Base-by-base conservation (phyloP, 1,140 invertebrate species). In the Oncopodura yosiiana region DNA sequence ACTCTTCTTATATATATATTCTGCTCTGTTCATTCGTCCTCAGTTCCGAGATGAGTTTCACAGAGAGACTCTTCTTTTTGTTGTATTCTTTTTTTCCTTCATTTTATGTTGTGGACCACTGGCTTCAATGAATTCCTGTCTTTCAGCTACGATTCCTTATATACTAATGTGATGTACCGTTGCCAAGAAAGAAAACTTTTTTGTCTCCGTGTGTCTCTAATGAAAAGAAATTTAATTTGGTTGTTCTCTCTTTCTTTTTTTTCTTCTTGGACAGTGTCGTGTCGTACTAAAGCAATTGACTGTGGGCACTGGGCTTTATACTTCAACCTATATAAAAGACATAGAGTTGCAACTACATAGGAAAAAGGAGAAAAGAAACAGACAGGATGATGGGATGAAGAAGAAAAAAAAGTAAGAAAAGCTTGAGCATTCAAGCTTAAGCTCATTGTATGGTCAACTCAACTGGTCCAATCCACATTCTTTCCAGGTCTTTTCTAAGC, bases 221-320 rank as follows among this genome's bases (percentile, higher is more conserved):
- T 55, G 53, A 55, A 45, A 55, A 55, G 45, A 55, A 55, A 55
- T 55, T 55, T 45, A 46, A 55, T 55, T 55, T 53, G 43, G 30
- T 45, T 44, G 32, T 21, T 43, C 27, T 27, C 50, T 53, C 30
- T 53, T 36, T 36, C 34, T 21, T 21, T 43, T 19, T 27, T 41
- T 53, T 42, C 44, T 36, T 36, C 34, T 21, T 32, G 19, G 27
- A 46, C 44, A 32, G 27, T 16, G 18, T 46, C 44, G 34, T 32
- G 44, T n/a, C n/a, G n/a, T n/a, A n/a, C n/a, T 46, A 30, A 46
- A 46, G 26, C 44, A 46, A 46, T 46, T 30, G 44, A 46, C 9
- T 46, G 44, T n/a, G 34, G 30, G 44, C 44, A 46, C 29, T 46
- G 27, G 34, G 23, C 27, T 46, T 30, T 32, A 27, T 32, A 46